A percentile compares a stretch with the other conserved stretches of the same genome.
Conservation (phyloP, 2,888 invertebrate species). For the Stratiomys singularior region DNA sequence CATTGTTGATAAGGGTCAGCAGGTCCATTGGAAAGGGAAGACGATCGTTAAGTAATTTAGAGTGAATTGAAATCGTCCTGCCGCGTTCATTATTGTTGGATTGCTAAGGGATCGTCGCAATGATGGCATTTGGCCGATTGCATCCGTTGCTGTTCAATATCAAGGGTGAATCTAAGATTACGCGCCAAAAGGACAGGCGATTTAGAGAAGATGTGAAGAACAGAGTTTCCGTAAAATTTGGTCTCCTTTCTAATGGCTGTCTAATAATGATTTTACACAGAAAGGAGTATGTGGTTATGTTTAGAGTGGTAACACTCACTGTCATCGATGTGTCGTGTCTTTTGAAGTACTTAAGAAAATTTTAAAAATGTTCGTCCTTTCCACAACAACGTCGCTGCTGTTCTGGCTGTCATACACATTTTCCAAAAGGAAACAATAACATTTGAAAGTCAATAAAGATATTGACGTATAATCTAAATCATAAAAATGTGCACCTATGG, state of each 20-base stretch:
- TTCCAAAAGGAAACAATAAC: constrained; percentile 6
- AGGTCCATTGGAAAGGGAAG: constrained; percentile 38
- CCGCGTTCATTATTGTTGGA: constrained; percentile 6
- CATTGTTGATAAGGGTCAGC: constrained; percentile 47
- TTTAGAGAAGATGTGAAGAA: neutral
- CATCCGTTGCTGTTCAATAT: constrained; percentile 28
- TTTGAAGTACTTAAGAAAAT: neutral
- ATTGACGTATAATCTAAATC: constrained; percentile 41
- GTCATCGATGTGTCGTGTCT: neutral
- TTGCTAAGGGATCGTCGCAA: constrained; percentile 26
- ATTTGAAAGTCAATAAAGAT: constrained; percentile 44
- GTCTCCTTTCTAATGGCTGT: too few relatives aligned
- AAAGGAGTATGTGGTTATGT: too few relatives aligned
- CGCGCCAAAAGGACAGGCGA: constrained; percentile 21
- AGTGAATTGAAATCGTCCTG: constrained; percentile 37
- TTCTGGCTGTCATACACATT: neutral
- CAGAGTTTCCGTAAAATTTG: neutral
- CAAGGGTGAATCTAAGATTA: constrained; percentile 36
- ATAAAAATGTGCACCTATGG: constrained; percentile 36
- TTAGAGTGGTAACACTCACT: neutral
- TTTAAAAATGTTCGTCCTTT: constrained; percentile 23
- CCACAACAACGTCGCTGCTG: constrained; percentile 5
- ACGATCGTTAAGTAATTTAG: constrained; percentile 51
- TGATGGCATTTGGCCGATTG: constrained; percentile 50
- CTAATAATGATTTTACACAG: too few relatives aligned